Percentiles rank a stretch among this genome's conserved stretches.
These are phyloP conservation scores for Myotis lucifugus DNA, from an alignment of 2,113 vertebrate species.

Conservation along the genomic window DNA sequence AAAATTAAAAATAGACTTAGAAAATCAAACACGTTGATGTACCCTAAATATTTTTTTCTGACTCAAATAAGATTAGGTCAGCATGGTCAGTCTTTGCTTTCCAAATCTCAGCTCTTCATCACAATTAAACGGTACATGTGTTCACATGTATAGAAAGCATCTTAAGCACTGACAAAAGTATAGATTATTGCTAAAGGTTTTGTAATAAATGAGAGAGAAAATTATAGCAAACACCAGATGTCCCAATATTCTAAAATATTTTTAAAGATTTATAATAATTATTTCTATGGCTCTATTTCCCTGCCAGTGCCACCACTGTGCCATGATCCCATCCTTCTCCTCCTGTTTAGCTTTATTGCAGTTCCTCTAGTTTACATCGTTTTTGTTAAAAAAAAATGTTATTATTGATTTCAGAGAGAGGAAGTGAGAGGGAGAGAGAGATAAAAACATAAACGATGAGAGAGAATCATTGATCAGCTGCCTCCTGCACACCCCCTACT, in stretches of 20 bases:
- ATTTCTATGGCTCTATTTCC: background rate
- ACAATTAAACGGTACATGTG: background rate
- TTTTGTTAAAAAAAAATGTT: too few species aligned
- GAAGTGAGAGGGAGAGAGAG: too few species aligned
- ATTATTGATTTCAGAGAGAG: too few species aligned
- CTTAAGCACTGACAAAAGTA: background rate
- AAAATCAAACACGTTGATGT: background rate
- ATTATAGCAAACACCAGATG: background rate
- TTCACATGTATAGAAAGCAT: background rate
- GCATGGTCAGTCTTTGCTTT: background rate
- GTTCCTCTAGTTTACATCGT: background rate
- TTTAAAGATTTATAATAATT: background rate
- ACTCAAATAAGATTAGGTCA: background rate
- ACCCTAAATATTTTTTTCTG: background rate
- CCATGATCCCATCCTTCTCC: background rate
- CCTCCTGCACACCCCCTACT: too few species aligned
- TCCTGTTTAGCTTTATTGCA: background rate
- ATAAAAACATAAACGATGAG: too few species aligned
- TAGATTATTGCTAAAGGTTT: background rate
- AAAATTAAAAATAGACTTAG: background rate
- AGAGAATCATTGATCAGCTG: too few species aligned
- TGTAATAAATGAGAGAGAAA: background rate
- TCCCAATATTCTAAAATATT: background rate
- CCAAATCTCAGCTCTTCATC: background rate
- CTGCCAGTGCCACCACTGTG: background rate